Evolutionary conservation across 2,888 invertebrate species (phyloP), one percentile per base, ranked within the genome.

Genomic region (Epinotia demarniana): DNA sequence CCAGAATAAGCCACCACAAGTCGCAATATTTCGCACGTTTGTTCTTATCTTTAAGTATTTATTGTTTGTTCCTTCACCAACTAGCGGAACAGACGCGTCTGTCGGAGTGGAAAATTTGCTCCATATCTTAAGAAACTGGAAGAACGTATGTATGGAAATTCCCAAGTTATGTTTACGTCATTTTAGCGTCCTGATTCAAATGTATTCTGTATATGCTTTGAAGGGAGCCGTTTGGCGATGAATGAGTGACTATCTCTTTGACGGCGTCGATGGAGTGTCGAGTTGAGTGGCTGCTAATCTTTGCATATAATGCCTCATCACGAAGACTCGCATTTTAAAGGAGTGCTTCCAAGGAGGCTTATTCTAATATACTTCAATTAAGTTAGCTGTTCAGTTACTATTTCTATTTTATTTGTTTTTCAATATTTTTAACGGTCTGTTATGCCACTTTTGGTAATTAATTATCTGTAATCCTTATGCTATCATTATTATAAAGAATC

Each of bases 91-190:
- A 72, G 67, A 19, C 71, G 71, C 23, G 71, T 6, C 8, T 66
- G 27, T 3, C 43, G 43, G 43, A 3, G 27, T 66, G 61, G 67
- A 75, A 75, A 75, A 67, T 75, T 75, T 67, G 61, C 72, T 27
- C 39, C 61, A 11, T 61, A 71, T 49, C 62, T 53, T 53, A 23
- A 58, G 19, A 33, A 11, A 58, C 43, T 57, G 46, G 19, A 60
- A 39, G 49, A 19, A 58, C 49, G 18, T 49, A 57, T 49, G 39
- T 67, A 62, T 57, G 46, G 55, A 63, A 63, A 69, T 69, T 58
- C 27, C 16, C 39, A 16, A 66, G 49, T 58, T 46, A 39, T 46
- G 19, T 23, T 49, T 66, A 49, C 19, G 61, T 61, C 39, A 1
- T 67, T 67, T 62, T 55, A 18, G 19, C 19, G 61, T 5, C 18